Conservation (phyloP, 64 coral and sea anemone genomes). For the Actinia equina region DNA sequence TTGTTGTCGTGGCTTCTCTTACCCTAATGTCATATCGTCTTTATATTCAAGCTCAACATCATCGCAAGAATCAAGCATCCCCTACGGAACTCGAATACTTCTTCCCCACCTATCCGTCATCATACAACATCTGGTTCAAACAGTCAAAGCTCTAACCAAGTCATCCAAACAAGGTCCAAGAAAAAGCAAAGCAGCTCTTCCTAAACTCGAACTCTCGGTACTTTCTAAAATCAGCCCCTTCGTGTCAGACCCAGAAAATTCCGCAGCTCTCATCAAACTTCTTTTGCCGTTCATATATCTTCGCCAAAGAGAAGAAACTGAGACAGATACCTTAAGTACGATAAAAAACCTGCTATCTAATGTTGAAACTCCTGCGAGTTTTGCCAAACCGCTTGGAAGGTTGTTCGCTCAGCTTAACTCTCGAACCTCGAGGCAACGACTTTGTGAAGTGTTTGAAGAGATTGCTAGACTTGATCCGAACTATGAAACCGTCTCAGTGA, state of each 20-base stretch:
- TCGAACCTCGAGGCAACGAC: conserved; percentile 60
- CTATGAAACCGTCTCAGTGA: conserved; percentile 28
- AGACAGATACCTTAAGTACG: conserved; percentile 62
- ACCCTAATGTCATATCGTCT: neutral
- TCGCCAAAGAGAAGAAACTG: conserved; percentile 69
- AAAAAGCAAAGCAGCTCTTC: conserved; percentile 41
- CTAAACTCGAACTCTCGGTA: conserved; percentile 81
- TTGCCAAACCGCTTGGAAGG: conserved; percentile 55
- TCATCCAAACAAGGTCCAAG: conserved; percentile 29
- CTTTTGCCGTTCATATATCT: conserved; percentile 63
- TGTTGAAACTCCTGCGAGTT: conserved; percentile 40
- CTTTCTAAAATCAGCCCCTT: conserved; percentile 93
- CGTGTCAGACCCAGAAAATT: conserved; percentile 63
- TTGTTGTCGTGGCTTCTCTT: neutral
- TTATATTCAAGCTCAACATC: neutral
- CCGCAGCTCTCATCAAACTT: conserved; percentile 33
- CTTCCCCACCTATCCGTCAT: conserved; percentile 70
- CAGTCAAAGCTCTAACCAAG: conserved; percentile 47
- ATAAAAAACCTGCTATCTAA: conserved; percentile 68
- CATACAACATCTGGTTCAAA: conserved; percentile 59
- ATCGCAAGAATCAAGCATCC: neutral
- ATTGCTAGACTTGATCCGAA: conserved; percentile 44
- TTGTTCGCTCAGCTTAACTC: conserved; percentile 68
- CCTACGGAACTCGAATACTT: conserved; percentile 62
- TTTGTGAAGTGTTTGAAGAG: conserved; percentile 76